A percentile compares a stretch with the other conserved stretches of the same genome.
Conservation (phyloP, 2,888 invertebrate species). For the Blastobasis lacticolella region DNA sequence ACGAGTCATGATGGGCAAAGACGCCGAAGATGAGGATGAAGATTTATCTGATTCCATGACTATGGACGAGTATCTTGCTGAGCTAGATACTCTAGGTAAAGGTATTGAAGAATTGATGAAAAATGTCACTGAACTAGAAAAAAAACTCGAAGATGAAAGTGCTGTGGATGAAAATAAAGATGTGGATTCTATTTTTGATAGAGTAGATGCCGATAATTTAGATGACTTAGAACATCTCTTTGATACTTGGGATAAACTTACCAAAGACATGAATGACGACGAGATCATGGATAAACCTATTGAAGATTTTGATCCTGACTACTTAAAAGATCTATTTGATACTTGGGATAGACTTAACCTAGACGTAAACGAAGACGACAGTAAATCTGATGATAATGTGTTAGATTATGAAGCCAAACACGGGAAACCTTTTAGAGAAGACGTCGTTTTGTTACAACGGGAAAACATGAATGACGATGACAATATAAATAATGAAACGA, state of each 20-base stretch:
- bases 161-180: slow-evolving; percentile 9
- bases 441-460: slow-evolving; percentile 13
- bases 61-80: too few relatives aligned
- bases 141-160: slow-evolving; percentile 8
- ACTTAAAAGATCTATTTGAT: slow-evolving; percentile 40
- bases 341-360: slow-evolving; percentile 33
- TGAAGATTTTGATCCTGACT: slow-evolving; percentile 6
- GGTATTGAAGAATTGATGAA: background rate
- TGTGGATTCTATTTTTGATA: slow-evolving; percentile 32
- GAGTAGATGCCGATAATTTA: slow-evolving; percentile 33
- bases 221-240: slow-evolving; percentile 39
- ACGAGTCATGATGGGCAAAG: background rate
- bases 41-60: background rate
- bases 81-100: background rate
- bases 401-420: slow-evolving; percentile 28
- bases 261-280: slow-evolving; percentile 11
- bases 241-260: slow-evolving; percentile 36
- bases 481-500: slow-evolving; percentile 8
- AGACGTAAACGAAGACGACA: slow-evolving; percentile 12
- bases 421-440: slow-evolving; percentile 22
- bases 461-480: slow-evolving; percentile 23
- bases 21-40: slow-evolving; percentile 14
- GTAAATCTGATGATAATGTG: slow-evolving; percentile 13
- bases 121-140: background rate
- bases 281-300: background rate